Evolutionary conservation across 2,797 vertebrate species (phyloP).

Genomic region (Margarornis squamiger): DNA sequence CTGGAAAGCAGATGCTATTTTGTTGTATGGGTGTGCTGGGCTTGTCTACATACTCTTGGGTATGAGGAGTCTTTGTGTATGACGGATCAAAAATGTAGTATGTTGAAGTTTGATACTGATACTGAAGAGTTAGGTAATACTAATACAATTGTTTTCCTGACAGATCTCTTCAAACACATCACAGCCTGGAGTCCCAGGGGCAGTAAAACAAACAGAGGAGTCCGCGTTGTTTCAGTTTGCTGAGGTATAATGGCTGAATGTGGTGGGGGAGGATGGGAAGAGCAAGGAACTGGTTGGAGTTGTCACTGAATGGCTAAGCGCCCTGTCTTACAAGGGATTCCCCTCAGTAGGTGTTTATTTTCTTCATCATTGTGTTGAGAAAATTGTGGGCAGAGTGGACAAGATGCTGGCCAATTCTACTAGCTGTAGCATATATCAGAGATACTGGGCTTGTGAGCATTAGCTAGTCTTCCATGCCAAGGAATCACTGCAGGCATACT

Average conservation of each 20-base stretch:
- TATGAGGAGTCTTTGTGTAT: neutral
- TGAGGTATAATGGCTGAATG: slow-evolving; percentile 72
- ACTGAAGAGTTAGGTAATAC: neutral
- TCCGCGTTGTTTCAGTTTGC: slow-evolving; percentile 84
- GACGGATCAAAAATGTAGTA: neutral
- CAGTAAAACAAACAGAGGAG: slow-evolving; percentile 77
- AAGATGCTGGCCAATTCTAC: neutral
- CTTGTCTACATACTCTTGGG: neutral
- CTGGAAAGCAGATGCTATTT: neutral
- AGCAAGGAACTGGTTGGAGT: neutral
- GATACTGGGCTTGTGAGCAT: neutral
- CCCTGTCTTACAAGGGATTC: neutral
- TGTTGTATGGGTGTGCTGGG: neutral
- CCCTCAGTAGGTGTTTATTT: neutral
- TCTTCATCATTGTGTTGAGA: neutral
- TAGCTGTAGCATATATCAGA: neutral
- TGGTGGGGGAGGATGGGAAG: neutral
- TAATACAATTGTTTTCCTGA: slow-evolving; percentile 49
- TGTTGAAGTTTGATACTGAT: neutral
- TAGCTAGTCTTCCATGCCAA: neutral
- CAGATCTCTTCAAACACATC: slow-evolving; percentile 81
- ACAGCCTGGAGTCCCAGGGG: slow-evolving; percentile 59
- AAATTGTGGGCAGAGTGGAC: neutral
- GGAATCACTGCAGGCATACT: neutral
- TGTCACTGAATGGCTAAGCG: neutral